Evolutionary conservation across 2,113 vertebrate genomes (phyloP).

Genomic region (Anguilla japonica): DNA sequence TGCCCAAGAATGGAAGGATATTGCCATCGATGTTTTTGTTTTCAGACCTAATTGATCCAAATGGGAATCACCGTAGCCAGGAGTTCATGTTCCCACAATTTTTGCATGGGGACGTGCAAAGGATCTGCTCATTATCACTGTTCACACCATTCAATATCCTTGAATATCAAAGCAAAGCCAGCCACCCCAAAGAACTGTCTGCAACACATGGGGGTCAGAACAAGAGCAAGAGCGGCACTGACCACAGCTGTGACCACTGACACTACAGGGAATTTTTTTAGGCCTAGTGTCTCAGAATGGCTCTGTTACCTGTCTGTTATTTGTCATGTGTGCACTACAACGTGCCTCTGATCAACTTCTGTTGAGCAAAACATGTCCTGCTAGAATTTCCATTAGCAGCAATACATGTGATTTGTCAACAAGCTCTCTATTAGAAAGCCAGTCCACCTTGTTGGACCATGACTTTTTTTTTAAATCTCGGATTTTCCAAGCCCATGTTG

Average conservation of each 20-base stretch:
- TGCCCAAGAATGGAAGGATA: constrained; percentile 67
- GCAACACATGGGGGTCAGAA: background rate
- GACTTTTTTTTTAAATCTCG: too few relatives aligned
- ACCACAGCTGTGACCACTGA: constrained; percentile 38
- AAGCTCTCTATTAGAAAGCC: too few relatives aligned
- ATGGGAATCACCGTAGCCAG: constrained; percentile 74
- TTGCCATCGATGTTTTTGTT: constrained; percentile 68
- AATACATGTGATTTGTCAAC: background rate
- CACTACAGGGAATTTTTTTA: constrained; percentile 49
- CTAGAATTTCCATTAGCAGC: background rate
- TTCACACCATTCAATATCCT: constrained; percentile 49
- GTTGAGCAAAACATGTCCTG: too few relatives aligned
- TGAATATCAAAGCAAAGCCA: background rate
- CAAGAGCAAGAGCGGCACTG: background rate
- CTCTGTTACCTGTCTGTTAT: constrained; percentile 27
- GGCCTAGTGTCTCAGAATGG: background rate
- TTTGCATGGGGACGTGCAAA: constrained; percentile 66
- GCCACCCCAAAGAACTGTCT: constrained; percentile 4
- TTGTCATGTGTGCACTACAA: constrained; percentile 38
- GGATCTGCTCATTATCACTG: constrained; percentile 63
- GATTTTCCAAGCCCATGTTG: too few relatives aligned
- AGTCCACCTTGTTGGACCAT: too few relatives aligned
- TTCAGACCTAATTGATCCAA: constrained; percentile 78
- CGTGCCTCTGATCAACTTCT: background rate
- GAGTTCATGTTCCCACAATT: constrained; percentile 68